These are phyloP conservation scores for Drosophila setifemur DNA, from an alignment of 1,140 invertebrate species.

Conservation along the genomic window DNA sequence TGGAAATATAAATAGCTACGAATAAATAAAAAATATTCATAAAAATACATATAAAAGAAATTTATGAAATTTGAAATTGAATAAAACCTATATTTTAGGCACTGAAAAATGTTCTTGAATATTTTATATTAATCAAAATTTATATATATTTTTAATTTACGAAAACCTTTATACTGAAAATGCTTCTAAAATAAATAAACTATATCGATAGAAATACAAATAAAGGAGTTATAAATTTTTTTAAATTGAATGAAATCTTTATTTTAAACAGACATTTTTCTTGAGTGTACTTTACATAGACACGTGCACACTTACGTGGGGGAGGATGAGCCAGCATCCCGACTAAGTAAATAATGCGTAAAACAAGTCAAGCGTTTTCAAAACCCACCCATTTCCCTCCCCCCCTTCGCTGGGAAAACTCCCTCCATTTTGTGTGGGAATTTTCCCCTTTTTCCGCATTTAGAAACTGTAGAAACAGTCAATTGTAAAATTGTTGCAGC, in stretches of 20 bases:
- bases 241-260: neutral
- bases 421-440: neutral
- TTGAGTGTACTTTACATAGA: slow-evolving; percentile 1
- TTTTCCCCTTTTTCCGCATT: neutral
- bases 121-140: neutral
- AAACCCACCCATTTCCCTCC: slow-evolving; percentile 26
- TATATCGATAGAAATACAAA: too few species aligned
- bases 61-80: too few species aligned
- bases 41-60: neutral
- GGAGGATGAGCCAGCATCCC: slow-evolving; percentile 41
- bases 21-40: neutral
- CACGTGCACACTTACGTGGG: slow-evolving; percentile 30
- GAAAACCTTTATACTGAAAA: too few species aligned
- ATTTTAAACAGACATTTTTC: too few species aligned
- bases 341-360: slow-evolving; percentile 79
- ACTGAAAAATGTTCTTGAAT: too few species aligned
- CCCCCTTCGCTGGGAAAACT: neutral
- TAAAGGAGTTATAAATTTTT: too few species aligned
- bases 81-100: neutral
- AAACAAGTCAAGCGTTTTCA: slow-evolving; percentile 79
- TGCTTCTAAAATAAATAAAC: too few species aligned
- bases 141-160: neutral
- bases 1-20: too few species aligned
- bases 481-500: slow-evolving; percentile 75
- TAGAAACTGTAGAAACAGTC: slow-evolving; percentile 53